phyloP scores from a whole-genome alignment of 2,797 vertebrate species.

The Coilia nasus region DNA sequence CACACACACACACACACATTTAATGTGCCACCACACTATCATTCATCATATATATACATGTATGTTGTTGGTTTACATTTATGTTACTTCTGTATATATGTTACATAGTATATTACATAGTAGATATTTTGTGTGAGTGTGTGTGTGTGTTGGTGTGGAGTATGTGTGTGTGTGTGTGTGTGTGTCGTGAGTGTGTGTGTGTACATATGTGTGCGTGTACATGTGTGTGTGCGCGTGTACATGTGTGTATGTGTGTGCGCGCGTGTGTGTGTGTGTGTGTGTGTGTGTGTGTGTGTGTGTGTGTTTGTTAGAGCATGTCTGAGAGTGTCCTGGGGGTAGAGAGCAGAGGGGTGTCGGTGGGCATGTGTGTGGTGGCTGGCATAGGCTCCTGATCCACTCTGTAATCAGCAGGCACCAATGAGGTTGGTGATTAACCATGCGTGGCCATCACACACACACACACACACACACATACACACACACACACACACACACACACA shows the following conservation, averaged over 20 bases:
- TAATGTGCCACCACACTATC: too few relatives aligned
- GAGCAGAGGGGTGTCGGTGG: conserved; percentile 57
- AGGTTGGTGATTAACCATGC: conserved; percentile 64
- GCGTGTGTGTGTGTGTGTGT: conserved; percentile 48
- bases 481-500: too few relatives aligned
- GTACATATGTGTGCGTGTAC: conserved; percentile 22
- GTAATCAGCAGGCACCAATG: conserved; percentile 85
- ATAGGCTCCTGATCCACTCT: conserved; percentile 77
- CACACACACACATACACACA: too few relatives aligned
- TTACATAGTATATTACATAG: too few relatives aligned
- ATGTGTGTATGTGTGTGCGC: not conserved
- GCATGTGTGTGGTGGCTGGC: conserved; percentile 61
- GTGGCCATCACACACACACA: too few relatives aligned
- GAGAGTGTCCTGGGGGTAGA: conserved; percentile 44
- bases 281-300: conserved; percentile 56
- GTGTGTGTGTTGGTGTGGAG: too few relatives aligned
- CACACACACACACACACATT: conserved; percentile 21
- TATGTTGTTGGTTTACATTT: too few relatives aligned
- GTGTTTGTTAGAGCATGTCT: too few relatives aligned
- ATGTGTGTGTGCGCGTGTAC: conserved; percentile 9
- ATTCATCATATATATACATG: too few relatives aligned
- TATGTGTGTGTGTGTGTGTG: conserved; percentile 40
- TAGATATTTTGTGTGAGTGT: too few relatives aligned
- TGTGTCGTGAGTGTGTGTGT: conserved; percentile 44
- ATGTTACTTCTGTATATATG: too few relatives aligned